These are phyloP conservation scores for Strigamia crassipes DNA, from an alignment of 2,888 invertebrate species.

Conservation along the genomic window DNA sequence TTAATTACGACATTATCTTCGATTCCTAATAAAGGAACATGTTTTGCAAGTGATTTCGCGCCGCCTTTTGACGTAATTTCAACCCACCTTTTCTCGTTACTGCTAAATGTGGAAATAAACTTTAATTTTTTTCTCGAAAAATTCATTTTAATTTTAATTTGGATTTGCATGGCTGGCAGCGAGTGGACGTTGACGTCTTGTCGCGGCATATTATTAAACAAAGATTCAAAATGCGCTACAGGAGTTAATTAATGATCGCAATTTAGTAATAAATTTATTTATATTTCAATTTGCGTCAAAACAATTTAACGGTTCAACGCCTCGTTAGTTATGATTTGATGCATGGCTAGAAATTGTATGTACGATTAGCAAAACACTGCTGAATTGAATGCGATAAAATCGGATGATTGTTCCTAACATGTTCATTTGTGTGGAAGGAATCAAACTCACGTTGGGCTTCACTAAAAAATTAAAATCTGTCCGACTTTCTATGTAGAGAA, in stretches of 20 bases:
- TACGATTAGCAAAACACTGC: too few relatives aligned
- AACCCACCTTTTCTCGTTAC: too few relatives aligned
- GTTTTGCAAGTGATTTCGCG: not conserved
- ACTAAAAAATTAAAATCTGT: too few relatives aligned
- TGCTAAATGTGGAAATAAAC: not conserved
- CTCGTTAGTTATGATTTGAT: not conserved
- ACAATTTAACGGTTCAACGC: slow-evolving; percentile 21
- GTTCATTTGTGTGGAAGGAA: too few relatives aligned
- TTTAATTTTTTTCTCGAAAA: not conserved
- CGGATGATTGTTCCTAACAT: too few relatives aligned
- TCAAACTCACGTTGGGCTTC: too few relatives aligned
- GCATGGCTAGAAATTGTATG: too few relatives aligned
- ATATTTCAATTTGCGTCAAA: not conserved
- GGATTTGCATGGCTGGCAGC: not conserved
- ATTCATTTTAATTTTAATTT: not conserved
- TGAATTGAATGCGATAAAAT: too few relatives aligned
- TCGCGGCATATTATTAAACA: too few relatives aligned
- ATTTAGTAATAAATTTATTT: not conserved
- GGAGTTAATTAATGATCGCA: too few relatives aligned
- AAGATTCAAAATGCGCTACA: too few relatives aligned
- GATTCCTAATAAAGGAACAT: not conserved
- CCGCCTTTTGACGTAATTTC: not conserved
- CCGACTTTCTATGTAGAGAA: too few relatives aligned
- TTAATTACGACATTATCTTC: not conserved
- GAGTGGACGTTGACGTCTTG: not conserved